Conservation (phyloP, 2,888 invertebrate species). For the Enoplolaimus lenunculus region DNA sequence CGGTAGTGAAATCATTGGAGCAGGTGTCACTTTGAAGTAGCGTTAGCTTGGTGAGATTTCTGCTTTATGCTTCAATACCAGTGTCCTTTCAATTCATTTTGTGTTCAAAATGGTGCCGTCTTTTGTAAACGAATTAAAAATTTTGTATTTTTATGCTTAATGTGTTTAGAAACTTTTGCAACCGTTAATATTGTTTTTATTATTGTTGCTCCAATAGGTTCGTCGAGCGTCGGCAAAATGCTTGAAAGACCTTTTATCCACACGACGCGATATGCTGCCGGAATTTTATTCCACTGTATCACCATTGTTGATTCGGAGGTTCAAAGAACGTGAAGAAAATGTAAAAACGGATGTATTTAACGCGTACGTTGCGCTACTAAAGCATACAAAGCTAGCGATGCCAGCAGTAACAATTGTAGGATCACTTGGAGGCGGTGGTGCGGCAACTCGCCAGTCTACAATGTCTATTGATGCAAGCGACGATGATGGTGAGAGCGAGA, state of each 20-base stretch:
- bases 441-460: slow-evolving; percentile 17
- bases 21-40: too few relatives aligned
- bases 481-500: not conserved
- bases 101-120: too few relatives aligned
- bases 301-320: slow-evolving; percentile 62
- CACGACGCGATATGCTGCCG: slow-evolving; percentile 72
- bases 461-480: slow-evolving; percentile 3
- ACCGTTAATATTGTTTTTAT: too few relatives aligned
- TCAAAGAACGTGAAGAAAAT: slow-evolving; percentile 83
- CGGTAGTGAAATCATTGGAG: too few relatives aligned
- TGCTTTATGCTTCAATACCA: too few relatives aligned
- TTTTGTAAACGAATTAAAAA: too few relatives aligned
- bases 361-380: slow-evolving; percentile 78
- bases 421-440: slow-evolving; percentile 22
- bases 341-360: slow-evolving; percentile 95
- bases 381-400: slow-evolving; percentile 61
- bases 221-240: slow-evolving; percentile 92
- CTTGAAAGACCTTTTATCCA: slow-evolving; percentile 79
- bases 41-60: too few relatives aligned
- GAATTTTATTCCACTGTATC: slow-evolving; percentile 69
- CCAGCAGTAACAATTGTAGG: slow-evolving; percentile 24
- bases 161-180: too few relatives aligned
- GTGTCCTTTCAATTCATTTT: too few relatives aligned
- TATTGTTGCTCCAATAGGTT: too few relatives aligned
- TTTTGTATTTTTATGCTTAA: too few relatives aligned